A percentile compares a stretch with the other conserved stretches of the same genome.
phyloP scores from a whole-genome alignment of 2,888 invertebrate genomes.

The Busseola fusca region DNA sequence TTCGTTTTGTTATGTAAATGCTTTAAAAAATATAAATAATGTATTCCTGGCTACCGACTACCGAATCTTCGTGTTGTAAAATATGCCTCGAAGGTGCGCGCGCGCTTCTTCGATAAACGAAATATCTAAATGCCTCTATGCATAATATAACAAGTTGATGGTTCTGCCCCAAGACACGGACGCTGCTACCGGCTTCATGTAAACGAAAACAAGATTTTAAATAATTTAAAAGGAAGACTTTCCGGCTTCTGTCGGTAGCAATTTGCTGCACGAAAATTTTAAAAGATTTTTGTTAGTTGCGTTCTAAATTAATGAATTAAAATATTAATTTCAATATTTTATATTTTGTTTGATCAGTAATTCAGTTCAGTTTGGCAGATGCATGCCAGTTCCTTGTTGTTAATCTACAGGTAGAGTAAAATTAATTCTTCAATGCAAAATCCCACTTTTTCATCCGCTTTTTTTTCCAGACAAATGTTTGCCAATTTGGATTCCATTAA shows the following conservation, averaged over 20 bases:
- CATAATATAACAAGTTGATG: conserved; percentile 38
- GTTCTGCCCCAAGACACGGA: conserved; percentile 75
- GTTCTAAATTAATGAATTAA: neutral
- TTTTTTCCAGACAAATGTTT: neutral
- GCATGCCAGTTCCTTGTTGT: neutral
- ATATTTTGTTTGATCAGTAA: neutral
- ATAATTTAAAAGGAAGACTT: conserved; percentile 53
- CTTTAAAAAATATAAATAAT: too few relatives aligned
- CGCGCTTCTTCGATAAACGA: conserved; percentile 59
- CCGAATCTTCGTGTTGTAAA: conserved; percentile 71
- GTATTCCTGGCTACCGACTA: conserved; percentile 60
- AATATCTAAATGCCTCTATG: conserved; percentile 41
- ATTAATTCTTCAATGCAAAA: neutral
- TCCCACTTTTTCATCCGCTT: neutral
- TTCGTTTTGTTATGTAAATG: too few relatives aligned
- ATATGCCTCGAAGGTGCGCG: conserved; percentile 66
- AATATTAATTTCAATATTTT: neutral
- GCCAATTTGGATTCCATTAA: neutral
- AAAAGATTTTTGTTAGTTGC: neutral
- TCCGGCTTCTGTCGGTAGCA: conserved; percentile 42
- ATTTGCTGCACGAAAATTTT: conserved; percentile 39
- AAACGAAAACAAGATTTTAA: conserved; percentile 69
- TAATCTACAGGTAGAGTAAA: neutral
- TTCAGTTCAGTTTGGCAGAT: too few relatives aligned
- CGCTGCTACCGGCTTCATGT: conserved; percentile 81